Conservation (phyloP, 2,888 invertebrate species). For the Aethes cnicana region DNA sequence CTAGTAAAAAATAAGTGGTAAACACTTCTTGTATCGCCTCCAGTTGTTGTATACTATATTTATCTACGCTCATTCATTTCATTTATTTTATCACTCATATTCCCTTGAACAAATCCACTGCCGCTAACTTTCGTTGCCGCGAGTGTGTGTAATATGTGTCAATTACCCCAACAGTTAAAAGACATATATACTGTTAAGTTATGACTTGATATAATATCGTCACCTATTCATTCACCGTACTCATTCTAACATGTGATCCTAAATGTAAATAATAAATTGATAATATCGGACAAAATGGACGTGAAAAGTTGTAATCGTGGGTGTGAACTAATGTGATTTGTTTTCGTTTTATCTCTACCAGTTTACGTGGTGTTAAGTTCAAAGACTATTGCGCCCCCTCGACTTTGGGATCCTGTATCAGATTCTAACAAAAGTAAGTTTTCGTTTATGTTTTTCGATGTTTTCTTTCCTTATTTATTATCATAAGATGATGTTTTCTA, state of each 20-base stretch:
- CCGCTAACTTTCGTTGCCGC: slow-evolving; percentile 40
- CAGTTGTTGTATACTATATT: slow-evolving; percentile 19
- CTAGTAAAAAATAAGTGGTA: too few relatives aligned
- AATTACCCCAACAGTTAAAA: slow-evolving; percentile 44
- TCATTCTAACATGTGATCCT: slow-evolving; percentile 64
- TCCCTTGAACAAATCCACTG: slow-evolving; percentile 30
- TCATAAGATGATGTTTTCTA: slow-evolving; percentile 20
- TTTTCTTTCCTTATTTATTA: slow-evolving; percentile 34
- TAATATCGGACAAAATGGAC: slow-evolving; percentile 67
- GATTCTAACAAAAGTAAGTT: slow-evolving; percentile 31
- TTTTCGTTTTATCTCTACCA: slow-evolving; percentile 38
- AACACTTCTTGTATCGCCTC: slow-evolving; percentile 22
- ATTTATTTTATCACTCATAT: slow-evolving; percentile 38
- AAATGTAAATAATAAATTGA: slow-evolving; percentile 68
- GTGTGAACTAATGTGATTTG: slow-evolving; percentile 59
- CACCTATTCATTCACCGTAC: slow-evolving; percentile 26
- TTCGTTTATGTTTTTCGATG: slow-evolving; percentile 35
- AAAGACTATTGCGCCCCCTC: slow-evolving; percentile 19
- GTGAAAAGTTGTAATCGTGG: slow-evolving; percentile 62
- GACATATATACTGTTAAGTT: slow-evolving; percentile 37
- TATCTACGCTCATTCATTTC: slow-evolving; percentile 18
- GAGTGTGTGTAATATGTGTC: slow-evolving; percentile 50
- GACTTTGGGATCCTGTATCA: slow-evolving; percentile 28
- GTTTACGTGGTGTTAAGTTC: slow-evolving; percentile 27
- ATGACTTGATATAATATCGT: slow-evolving; percentile 11